These are phyloP conservation scores for Pampus argenteus DNA, from an alignment of 2,797 vertebrate species.

Conservation along the genomic window DNA sequence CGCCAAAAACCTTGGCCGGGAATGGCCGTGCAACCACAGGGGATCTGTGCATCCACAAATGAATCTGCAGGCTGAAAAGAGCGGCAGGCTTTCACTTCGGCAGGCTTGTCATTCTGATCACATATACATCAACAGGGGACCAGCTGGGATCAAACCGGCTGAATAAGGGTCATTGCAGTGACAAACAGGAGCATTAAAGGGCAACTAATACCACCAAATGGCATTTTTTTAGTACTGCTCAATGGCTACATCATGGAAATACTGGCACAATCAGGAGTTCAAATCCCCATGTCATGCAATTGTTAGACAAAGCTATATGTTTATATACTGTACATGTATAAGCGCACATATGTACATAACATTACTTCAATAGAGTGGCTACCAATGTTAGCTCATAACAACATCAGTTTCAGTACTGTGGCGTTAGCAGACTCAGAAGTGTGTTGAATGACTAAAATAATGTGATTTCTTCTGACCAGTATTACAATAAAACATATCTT, in stretches of 20 bases:
- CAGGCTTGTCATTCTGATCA: slow-evolving; percentile 40
- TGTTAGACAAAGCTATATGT: neutral
- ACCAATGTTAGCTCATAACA: neutral
- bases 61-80: slow-evolving; percentile 55
- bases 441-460: too few species aligned
- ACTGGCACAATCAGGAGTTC: neutral
- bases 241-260: slow-evolving; percentile 10
- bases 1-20: slow-evolving; percentile 18
- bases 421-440: too few species aligned
- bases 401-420: neutral
- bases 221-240: slow-evolving; percentile 22
- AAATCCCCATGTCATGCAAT: neutral
- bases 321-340: neutral
- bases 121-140: slow-evolving; percentile 51
- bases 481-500: too few species aligned
- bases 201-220: slow-evolving; percentile 37
- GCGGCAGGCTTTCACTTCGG: slow-evolving; percentile 44
- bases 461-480: too few species aligned
- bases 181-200: slow-evolving; percentile 47
- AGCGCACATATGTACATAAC: neutral
- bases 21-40: slow-evolving; percentile 45
- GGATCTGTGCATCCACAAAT: slow-evolving; percentile 50
- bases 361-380: neutral
- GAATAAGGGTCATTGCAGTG: slow-evolving; percentile 43
- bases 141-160: slow-evolving; percentile 44